These are phyloP conservation scores for Chloropsis cyanopogon DNA, from an alignment of 2,113 vertebrate genomes.

Conservation along the genomic window DNA sequence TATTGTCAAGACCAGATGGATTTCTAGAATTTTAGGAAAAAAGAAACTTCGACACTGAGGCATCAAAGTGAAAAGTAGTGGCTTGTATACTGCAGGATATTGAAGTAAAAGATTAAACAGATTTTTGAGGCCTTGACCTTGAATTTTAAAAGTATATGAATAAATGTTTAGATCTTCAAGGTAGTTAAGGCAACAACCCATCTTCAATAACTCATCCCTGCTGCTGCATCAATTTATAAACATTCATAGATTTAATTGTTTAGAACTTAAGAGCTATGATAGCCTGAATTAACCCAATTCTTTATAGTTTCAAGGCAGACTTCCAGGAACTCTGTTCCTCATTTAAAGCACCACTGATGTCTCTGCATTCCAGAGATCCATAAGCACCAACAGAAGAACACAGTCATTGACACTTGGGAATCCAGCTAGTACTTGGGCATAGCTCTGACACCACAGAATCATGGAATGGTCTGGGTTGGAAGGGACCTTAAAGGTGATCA, in stretches of 20 bases:
- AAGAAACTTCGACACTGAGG: accelerated
- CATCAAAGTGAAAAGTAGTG: neutral
- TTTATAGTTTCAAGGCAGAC: neutral
- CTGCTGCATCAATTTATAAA: neutral
- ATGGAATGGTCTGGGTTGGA: neutral
- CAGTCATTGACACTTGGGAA: neutral
- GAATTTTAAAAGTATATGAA: neutral
- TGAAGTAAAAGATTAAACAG: neutral
- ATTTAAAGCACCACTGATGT: neutral
- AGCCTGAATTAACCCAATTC: neutral
- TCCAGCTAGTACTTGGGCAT: neutral
- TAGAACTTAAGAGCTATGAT: neutral
- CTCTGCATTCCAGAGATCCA: neutral
- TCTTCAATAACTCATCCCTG: accelerated
- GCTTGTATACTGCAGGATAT: neutral
- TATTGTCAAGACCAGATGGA: neutral
- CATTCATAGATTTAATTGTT: neutral
- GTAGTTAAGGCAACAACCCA: neutral
- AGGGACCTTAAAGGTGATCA: neutral
- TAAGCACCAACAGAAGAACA: neutral
- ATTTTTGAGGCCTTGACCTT: neutral
- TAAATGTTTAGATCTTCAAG: neutral
- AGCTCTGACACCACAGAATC: neutral
- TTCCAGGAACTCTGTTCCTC: neutral
- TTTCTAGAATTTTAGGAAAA: neutral